phyloP scores from a whole-genome alignment of 2,113 vertebrate genomes.

The Anarhynchus alexandrinus region DNA sequence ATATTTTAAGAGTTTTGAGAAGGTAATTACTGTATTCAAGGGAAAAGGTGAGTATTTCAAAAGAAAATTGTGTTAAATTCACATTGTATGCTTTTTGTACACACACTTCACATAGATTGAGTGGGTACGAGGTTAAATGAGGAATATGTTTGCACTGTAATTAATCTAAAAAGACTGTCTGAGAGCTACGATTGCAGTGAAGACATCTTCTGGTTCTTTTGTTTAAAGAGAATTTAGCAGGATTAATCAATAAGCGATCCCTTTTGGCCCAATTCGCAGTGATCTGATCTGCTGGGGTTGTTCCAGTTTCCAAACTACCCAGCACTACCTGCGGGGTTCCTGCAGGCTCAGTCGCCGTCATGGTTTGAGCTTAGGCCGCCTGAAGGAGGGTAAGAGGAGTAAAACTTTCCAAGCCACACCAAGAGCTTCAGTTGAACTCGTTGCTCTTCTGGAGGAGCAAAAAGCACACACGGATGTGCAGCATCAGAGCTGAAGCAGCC shows the following conservation, averaged over 20 bases:
- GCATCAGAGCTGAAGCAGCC: background rate
- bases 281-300: background rate
- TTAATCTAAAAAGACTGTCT: background rate
- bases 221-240: background rate
- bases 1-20: background rate
- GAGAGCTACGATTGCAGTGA: background rate
- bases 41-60: background rate
- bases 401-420: background rate
- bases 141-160: background rate
- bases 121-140: background rate
- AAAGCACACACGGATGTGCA: background rate
- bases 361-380: background rate
- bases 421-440: background rate
- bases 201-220: background rate
- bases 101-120: background rate
- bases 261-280: background rate
- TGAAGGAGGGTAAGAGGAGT: background rate
- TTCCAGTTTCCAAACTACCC: background rate
- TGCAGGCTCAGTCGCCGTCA: background rate
- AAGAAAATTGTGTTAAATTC: background rate
- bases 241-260: background rate
- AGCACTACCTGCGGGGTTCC: fast-evolving
- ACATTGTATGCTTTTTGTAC: background rate
- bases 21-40: background rate
- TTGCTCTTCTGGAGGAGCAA: background rate